Conservation (phyloP, 2,113 vertebrate genomes). For the Onychostruthus taczanowskii region DNA sequence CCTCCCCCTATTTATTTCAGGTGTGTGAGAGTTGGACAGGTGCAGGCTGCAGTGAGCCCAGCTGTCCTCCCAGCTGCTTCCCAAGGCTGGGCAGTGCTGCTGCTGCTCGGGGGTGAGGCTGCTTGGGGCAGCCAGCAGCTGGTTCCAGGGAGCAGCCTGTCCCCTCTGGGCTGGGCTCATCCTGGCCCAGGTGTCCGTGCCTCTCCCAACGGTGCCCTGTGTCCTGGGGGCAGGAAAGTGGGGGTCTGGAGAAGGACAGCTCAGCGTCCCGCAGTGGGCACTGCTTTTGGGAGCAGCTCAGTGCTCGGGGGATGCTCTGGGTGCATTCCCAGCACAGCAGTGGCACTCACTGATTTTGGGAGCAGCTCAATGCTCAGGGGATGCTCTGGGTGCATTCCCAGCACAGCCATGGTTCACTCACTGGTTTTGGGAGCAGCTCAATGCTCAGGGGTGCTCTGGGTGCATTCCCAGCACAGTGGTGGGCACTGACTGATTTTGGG, state of each 20-base stretch:
- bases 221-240: rapidly evolving
- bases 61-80: background rate
- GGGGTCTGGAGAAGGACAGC: no score
- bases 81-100: background rate
- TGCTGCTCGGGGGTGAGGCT: background rate
- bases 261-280: background rate
- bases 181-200: rapidly evolving
- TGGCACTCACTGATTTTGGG: background rate
- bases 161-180: rapidly evolving
- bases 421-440: background rate
- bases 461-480: rapidly evolving
- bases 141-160: background rate
- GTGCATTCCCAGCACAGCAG: rapidly evolving
- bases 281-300: background rate
- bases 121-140: background rate
- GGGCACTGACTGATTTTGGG: no score
- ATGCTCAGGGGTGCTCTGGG: background rate
- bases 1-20: rapidly evolving
- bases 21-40: background rate
- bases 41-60: background rate
- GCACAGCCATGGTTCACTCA: background rate
- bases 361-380: background rate
- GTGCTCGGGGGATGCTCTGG: background rate
- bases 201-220: rapidly evolving
- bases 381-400: rapidly evolving